These are phyloP conservation scores for Drosophila teissieri DNA, from an alignment of 1,140 invertebrate species.

Conservation along the genomic window DNA sequence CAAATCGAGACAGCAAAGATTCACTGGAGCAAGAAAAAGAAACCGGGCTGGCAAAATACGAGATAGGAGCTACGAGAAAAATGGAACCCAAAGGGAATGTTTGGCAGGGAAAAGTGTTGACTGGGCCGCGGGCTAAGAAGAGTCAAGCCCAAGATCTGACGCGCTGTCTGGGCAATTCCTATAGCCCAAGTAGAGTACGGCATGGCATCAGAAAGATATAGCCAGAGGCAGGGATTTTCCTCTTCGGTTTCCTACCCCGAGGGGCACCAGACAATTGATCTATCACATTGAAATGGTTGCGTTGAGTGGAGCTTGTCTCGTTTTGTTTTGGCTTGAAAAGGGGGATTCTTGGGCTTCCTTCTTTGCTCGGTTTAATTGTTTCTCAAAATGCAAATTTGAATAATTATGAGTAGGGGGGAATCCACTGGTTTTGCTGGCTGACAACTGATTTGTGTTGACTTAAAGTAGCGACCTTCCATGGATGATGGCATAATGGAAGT, in stretches of 20 bases:
- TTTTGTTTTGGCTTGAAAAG: slow-evolving; percentile 5
- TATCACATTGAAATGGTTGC: slow-evolving; percentile 35
- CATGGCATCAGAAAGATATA: slow-evolving; percentile 4
- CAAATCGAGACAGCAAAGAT: slow-evolving; percentile 42
- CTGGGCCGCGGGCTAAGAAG: slow-evolving; percentile 25
- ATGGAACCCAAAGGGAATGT: slow-evolving; percentile 50
- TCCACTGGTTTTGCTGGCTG: slow-evolving; percentile 16
- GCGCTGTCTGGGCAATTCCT: slow-evolving; percentile 46
- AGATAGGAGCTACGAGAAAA: slow-evolving; percentile 1
- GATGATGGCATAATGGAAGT: neutral
- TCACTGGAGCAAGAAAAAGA: slow-evolving; percentile 54
- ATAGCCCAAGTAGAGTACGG: neutral
- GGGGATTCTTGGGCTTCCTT: slow-evolving; percentile 21
- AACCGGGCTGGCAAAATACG: slow-evolving; percentile 15
- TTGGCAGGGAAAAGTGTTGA: slow-evolving; percentile 22
- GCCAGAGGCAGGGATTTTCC: slow-evolving; percentile 21
- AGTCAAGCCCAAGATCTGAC: slow-evolving; percentile 72
- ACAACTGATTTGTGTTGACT: slow-evolving; percentile 49
- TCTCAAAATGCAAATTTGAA: slow-evolving; percentile 54
- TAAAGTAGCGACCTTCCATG: slow-evolving; percentile 21
- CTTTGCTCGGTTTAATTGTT: slow-evolving; percentile 50
- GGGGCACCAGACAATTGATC: slow-evolving; percentile 47
- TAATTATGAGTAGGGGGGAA: slow-evolving; percentile 46
- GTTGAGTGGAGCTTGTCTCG: slow-evolving; percentile 34
- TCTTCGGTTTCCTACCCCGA: slow-evolving; percentile 20